Percentiles rank a stretch among this genome's conserved stretches.
Evolutionary conservation across 2,113 vertebrate genomes (phyloP).

Genomic region (Rhombomys opimus): DNA sequence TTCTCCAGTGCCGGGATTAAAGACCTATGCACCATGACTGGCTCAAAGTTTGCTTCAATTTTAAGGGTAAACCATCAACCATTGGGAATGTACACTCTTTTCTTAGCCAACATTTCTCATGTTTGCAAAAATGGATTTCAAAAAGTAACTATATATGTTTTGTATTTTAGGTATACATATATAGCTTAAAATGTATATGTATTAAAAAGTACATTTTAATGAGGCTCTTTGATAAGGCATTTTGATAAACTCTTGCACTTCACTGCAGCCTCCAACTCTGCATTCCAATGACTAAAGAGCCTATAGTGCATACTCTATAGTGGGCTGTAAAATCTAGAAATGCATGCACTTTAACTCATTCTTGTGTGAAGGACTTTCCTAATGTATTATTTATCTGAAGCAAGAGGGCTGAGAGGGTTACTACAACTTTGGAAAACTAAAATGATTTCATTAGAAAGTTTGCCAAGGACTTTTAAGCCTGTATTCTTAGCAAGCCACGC

Average conservation of each 20-base stretch:
- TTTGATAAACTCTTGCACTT: background rate
- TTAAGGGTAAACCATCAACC: background rate
- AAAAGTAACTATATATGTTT: background rate
- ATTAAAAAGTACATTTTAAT: background rate
- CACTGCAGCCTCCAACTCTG: background rate
- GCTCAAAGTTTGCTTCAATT: constrained; percentile 34
- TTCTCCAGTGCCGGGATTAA: background rate
- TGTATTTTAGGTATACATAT: background rate
- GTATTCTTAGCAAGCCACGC: constrained; percentile 29
- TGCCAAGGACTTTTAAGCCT: background rate
- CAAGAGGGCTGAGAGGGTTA: background rate
- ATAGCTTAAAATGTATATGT: background rate
- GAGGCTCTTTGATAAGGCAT: constrained; percentile 11
- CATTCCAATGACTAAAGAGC: background rate
- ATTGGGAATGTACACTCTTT: background rate
- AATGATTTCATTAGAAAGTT: background rate
- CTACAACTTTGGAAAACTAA: constrained; percentile 12
- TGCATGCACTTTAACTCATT: background rate
- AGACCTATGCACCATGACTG: background rate
- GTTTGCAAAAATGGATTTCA: background rate
- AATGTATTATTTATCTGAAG: constrained; percentile 19
- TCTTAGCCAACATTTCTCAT: background rate
- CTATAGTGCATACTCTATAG: background rate
- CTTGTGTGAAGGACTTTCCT: background rate
- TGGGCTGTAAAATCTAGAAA: background rate